These are phyloP conservation scores for Spongia lamella DNA, from an alignment of 37 sponge, comb jelly and placozoan species.

Conservation along the genomic window DNA sequence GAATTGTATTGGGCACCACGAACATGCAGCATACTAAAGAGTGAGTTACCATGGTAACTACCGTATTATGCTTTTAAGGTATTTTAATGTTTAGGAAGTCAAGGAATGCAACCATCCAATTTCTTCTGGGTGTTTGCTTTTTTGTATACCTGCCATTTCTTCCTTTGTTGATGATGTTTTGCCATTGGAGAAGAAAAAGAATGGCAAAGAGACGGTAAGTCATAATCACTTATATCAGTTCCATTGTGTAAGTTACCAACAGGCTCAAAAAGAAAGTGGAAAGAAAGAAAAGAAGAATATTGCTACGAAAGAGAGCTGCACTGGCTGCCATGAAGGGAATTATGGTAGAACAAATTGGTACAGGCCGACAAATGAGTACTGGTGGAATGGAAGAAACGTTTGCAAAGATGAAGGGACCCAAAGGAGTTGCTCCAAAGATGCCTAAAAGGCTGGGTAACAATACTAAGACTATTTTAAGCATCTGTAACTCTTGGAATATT, in stretches of 20 bases:
- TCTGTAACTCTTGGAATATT: too few species aligned
- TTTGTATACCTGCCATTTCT: conserved; percentile 78
- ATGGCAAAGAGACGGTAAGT: conserved; percentile 42
- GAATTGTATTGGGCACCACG: conserved; percentile 67
- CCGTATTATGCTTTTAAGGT: too few species aligned
- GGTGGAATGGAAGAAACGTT: too few species aligned
- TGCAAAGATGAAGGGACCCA: too few species aligned
- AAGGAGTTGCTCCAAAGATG: too few species aligned
- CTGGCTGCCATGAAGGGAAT: conserved; percentile 67
- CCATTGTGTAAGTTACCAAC: too few species aligned
- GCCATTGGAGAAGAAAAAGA: conserved; percentile 53
- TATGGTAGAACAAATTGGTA: conserved; percentile 45
- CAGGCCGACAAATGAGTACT: too few species aligned
- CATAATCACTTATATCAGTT: too few species aligned
- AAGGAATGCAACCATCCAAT: conserved; percentile 66
- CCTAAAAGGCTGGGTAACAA: too few species aligned
- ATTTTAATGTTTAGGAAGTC: conserved; percentile 46
- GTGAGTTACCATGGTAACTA: conserved; percentile 17
- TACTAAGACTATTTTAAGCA: too few species aligned
- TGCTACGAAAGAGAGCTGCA: conserved; percentile 56
- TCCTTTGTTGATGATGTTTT: conserved; percentile 59
- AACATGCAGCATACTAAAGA: conserved; percentile 50
- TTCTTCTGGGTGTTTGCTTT: conserved; percentile 77
- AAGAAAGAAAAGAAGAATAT: conserved; percentile 51
- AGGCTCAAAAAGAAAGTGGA: conserved; percentile 65